Percentiles rank a stretch among this genome's conserved stretches.
Conservation (phyloP, 2,888 invertebrate species). For the Archaeoteleia sp. region DNA sequence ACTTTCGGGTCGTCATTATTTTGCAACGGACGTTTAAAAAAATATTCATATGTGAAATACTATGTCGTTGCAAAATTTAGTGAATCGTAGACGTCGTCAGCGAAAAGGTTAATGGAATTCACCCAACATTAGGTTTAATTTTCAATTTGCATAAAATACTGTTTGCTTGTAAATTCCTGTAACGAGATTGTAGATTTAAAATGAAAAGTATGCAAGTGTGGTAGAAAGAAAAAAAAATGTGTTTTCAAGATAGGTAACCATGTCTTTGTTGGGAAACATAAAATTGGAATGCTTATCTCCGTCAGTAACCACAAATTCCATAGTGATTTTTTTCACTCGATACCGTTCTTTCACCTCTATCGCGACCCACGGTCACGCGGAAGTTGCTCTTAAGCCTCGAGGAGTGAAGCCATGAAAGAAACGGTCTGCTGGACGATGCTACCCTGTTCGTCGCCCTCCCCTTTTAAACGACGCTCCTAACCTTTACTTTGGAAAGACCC, state of each 20-base stretch:
- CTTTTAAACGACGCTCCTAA: slow-evolving; percentile 40
- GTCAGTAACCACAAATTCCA: slow-evolving; percentile 43
- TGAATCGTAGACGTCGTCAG: slow-evolving; percentile 50
- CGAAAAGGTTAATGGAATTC: slow-evolving; percentile 23
- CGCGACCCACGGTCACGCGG: slow-evolving; percentile 45
- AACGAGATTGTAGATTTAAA: no score
- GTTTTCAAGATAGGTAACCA: slow-evolving; percentile 40
- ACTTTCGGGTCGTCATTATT: slow-evolving; percentile 54
- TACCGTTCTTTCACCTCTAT: slow-evolving; percentile 51
- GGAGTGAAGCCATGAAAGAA: slow-evolving; percentile 57
- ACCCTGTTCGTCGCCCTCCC: slow-evolving; percentile 25
- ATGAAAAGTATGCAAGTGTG: no score
- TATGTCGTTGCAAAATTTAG: slow-evolving; percentile 52
- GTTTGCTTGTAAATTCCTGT: no score
- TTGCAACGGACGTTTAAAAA: slow-evolving; percentile 53
- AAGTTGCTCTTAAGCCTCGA: slow-evolving; percentile 59
- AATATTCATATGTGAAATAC: slow-evolving; percentile 51
- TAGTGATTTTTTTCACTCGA: slow-evolving; percentile 36
- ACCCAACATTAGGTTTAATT: background rate
- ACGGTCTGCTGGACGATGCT: slow-evolving; percentile 54
- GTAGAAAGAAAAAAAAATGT: no score
- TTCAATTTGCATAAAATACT: no score
- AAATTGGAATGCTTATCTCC: slow-evolving; percentile 38
- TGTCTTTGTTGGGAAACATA: background rate
- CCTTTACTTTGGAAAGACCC: slow-evolving; percentile 60